Base-by-base conservation (phyloP, 2,888 invertebrate genomes). In the Aplocera efformata region DNA sequence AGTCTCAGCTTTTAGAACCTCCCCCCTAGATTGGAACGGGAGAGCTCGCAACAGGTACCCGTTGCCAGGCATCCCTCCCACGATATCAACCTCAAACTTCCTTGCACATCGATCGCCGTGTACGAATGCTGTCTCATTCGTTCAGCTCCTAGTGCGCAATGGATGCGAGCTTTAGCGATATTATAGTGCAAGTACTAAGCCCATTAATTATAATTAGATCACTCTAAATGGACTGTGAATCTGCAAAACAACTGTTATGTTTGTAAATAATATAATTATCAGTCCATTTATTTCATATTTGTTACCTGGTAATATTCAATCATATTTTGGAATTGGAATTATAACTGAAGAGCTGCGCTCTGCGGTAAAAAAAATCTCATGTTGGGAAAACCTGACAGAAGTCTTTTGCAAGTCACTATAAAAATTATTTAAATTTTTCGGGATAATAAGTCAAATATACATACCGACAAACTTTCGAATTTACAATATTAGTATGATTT, bases 1-100 rank as follows among this genome's bases (percentile, higher is more conserved):
- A 72, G 66, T 59, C 52, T 53, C 53, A 44, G 38, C 47, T 59
- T 53, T 48, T 42, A 55, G 54, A 56, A 38, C 10, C 9, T 20
- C 36, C 31, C 35, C 41, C 39, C 30, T 7, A 23, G 33, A 43
- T 36, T 29, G 41, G 42, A 31, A 35, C 29, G 29, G 37, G 42
- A 26, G 28, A 42, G 10, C 35, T 51, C 58, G 70, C 75, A 76
- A 73, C 76, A 74, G 75, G 73, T 76, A 65, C 65, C 58, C 62
- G 60, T 61, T 61, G 53, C 68, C 55, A 60, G 48, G 60, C 57
- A 49, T 43, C 50, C 45, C 44, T 41, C 56, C 34, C 29, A 44
- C 40, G 41, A 38, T 24, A 43, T 41, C 37, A 50, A 39, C 34
- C 23, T 13, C 33, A 13, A 34, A 32, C 27, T 13, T 36, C 10